Evolutionary conservation across 2,113 vertebrate genomes (phyloP).

Genomic region (Pitta sordida): DNA sequence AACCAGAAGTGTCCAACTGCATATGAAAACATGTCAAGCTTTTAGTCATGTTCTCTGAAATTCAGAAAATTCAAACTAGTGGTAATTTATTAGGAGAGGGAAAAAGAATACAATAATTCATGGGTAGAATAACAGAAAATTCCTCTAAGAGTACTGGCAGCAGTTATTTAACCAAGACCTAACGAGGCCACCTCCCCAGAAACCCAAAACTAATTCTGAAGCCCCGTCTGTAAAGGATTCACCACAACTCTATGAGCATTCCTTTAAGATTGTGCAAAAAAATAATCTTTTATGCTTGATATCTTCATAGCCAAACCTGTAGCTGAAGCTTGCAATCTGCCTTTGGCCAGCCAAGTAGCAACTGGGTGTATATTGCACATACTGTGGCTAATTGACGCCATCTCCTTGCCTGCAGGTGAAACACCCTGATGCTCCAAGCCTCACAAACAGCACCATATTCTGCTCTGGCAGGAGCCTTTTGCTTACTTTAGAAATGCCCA

Average conservation of each 20-base stretch:
- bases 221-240: neutral
- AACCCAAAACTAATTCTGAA: neutral
- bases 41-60: neutral
- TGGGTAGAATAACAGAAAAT: neutral
- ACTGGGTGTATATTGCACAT: neutral
- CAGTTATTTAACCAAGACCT: neutral
- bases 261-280: neutral
- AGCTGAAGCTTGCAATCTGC: neutral
- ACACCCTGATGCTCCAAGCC: neutral
- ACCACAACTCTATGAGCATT: neutral
- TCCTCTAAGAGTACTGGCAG: neutral
- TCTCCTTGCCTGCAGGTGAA: neutral
- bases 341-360: neutral
- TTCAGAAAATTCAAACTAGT: neutral
- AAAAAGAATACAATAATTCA: neutral
- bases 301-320: neutral
- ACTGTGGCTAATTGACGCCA: fast-evolving
- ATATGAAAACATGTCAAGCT: neutral
- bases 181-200: neutral
- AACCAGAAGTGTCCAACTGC: neutral
- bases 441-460: neutral
- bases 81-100: neutral
- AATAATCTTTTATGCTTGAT: neutral
- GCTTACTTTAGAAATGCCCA: neutral
- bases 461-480: neutral